Evolutionary conservation across 2,113 vertebrate genomes (phyloP).

Genomic region (Dromaius novaehollandiae): DNA sequence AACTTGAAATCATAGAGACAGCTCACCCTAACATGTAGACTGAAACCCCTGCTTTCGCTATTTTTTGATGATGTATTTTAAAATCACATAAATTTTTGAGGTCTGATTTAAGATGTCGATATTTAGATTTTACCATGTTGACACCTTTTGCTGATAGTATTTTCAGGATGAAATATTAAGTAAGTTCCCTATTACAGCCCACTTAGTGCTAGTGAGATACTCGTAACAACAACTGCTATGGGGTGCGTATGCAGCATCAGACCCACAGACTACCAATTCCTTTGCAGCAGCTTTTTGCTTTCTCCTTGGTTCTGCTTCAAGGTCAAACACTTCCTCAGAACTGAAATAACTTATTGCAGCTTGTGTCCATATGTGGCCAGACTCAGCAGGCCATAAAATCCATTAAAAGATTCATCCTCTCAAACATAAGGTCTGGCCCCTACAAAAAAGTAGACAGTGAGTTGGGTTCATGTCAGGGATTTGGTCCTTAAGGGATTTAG

Average conservation of each 20-base stretch:
- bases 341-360: background rate
- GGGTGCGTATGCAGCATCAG: background rate
- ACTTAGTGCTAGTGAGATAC: rapidly evolving
- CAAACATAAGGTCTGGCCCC: background rate
- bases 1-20: background rate
- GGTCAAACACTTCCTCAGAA: background rate
- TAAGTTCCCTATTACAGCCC: background rate
- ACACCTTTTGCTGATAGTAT: background rate
- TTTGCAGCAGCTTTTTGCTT: background rate
- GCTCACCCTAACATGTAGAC: rapidly evolving
- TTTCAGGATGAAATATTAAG: background rate
- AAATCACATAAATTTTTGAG: background rate
- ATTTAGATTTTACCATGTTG: background rate
- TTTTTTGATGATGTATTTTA: background rate
- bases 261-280: background rate
- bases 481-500: background rate
- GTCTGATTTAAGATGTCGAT: background rate
- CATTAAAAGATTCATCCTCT: background rate
- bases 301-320: background rate
- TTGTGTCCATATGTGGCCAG: background rate
- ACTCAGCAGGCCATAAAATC: background rate
- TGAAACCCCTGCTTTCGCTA: background rate
- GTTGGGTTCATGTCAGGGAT: background rate
- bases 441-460: background rate
- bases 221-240: rapidly evolving